These are phyloP conservation scores for Phymastichus coffea DNA, from an alignment of 1,140 invertebrate species.

Conservation along the genomic window DNA sequence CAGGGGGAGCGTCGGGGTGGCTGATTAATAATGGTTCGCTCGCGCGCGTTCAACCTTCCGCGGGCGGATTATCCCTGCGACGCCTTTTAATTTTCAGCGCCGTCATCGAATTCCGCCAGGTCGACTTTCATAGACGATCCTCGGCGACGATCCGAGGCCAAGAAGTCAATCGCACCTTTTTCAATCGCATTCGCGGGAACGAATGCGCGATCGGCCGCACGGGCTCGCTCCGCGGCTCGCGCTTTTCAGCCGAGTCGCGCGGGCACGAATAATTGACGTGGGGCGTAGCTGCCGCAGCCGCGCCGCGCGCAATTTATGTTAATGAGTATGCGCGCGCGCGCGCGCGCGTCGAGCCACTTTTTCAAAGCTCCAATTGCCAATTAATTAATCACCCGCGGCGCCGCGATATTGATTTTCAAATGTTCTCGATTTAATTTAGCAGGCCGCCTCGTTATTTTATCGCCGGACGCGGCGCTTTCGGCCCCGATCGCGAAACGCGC, in stretches of 20 bases:
- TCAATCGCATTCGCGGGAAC: too few relatives aligned
- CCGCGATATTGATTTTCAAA: slow-evolving; percentile 4
- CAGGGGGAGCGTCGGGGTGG: neutral
- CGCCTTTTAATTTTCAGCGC: slow-evolving; percentile 22
- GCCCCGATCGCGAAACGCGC: too few relatives aligned
- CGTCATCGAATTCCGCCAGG: too few relatives aligned
- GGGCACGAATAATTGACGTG: neutral
- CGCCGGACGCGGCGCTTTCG: too few relatives aligned
- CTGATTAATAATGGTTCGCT: slow-evolving; percentile 15
- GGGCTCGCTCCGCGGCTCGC: too few relatives aligned
- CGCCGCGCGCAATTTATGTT: neutral
- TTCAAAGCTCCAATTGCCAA: neutral
- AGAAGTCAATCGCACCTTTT: too few relatives aligned
- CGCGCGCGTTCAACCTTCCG: slow-evolving; percentile 1
- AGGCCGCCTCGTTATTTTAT: neutral
- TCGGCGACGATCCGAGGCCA: too few relatives aligned
- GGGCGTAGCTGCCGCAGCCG: neutral
- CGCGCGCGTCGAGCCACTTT: neutral
- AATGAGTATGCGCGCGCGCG: neutral
- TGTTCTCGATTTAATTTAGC: slow-evolving; percentile 10
- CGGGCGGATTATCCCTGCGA: neutral
- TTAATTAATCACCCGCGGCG: neutral
- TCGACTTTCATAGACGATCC: too few relatives aligned
- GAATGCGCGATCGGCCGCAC: too few relatives aligned
- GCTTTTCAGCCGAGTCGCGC: neutral